Base-by-base conservation (phyloP, 2,888 invertebrate genomes). In the Troilus luridus region DNA sequence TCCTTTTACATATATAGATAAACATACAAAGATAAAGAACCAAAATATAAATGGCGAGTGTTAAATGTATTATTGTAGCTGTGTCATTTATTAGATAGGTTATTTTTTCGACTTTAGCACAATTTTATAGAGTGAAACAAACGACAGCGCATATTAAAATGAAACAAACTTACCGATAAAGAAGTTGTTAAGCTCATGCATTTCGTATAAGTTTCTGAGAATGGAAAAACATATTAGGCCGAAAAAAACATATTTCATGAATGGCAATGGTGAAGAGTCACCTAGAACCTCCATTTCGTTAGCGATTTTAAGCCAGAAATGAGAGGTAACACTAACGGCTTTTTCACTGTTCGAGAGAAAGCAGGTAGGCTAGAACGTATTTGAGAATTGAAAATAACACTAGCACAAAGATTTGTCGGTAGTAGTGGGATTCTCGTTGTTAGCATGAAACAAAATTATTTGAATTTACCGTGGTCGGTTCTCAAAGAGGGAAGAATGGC, bases 191-290 rank as follows among this genome's bases (percentile, higher is more conserved):
- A n/a, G 5, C 14, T 56, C 21, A 21, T 56, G 19, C 54, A 85
- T 54, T 56, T 85, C 85, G 14, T 56, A 56, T 12, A 85, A 8
- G 56, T 56, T 85, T 14, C 85, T 85, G 56, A 85, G 21, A 2
- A 85, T 85, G 12, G 85, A 85, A 56, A 85, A 56, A n/a, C 85
- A 85, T n/a, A 85, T n/a, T 56, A 85, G 85, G 11, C 56, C 56
- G 85, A 85, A 56, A 58, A 85, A 85, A 54, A 11, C 56, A 58
- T 12, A 85, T 14, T 85, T 85, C 85, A 85, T 12, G 21, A 0
- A 56, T 3, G 21, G 85, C 54, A 85, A 85, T 56, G 54, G 54
- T 56, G 56, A 67, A 67, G 3, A 67, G 24, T 67, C 12, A 0
- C 24, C 3, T 67, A 24, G 56, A 56, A 56, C 56, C 56, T 85